Conservation (phyloP, 2,888 invertebrate species). For the Tholera decimalis region DNA sequence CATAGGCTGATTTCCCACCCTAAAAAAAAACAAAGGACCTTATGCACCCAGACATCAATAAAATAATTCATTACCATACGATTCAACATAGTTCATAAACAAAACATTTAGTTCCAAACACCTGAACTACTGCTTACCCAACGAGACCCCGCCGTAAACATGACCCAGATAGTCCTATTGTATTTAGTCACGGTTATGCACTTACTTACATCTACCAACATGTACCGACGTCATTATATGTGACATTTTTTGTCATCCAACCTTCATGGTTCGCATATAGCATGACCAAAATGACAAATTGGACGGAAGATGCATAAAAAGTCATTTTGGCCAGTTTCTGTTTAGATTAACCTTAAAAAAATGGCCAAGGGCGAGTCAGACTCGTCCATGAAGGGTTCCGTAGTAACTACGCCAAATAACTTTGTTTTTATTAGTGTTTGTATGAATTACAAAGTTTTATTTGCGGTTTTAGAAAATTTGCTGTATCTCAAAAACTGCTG, state of each 20-base stretch:
- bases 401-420: no score
- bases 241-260: conserved; percentile 54
- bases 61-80: no score
- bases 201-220: background rate
- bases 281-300: conserved; percentile 58
- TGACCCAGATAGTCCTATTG: conserved; percentile 50
- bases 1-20: no score
- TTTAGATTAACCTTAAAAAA: conserved; percentile 50
- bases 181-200: conserved; percentile 47
- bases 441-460: no score
- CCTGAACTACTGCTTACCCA: conserved; percentile 4
- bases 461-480: no score
- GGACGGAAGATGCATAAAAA: conserved; percentile 49
- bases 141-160: conserved; percentile 10
- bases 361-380: no score
- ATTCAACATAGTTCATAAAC: no score
- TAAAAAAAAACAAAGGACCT: no score
- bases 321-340: conserved; percentile 31
- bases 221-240: conserved; percentile 16
- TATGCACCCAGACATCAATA: no score
- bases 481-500: no score
- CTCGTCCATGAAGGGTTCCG: no score
- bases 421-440: no score
- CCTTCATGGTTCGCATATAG: conserved; percentile 45
- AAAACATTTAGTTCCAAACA: background rate